Evolutionary conservation across 2,113 vertebrate genomes (phyloP).

Genomic region (Lota lota): DNA sequence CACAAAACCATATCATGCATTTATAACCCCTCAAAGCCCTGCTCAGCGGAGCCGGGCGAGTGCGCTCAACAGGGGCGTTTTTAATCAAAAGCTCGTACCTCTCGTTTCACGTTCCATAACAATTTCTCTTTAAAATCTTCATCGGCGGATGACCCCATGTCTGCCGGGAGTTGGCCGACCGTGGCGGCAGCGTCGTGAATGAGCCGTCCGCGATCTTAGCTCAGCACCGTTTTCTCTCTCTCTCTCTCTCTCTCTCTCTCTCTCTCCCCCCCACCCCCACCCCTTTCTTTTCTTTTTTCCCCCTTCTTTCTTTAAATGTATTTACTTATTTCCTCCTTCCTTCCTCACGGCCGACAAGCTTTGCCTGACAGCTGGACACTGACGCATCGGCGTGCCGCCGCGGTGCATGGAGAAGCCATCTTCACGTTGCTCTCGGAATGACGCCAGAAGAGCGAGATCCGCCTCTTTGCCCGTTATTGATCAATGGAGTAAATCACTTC

Average conservation of each 20-base stretch:
- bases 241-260: too few species aligned
- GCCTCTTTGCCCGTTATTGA: slow-evolving; percentile 48
- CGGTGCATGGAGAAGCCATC: slow-evolving; percentile 44
- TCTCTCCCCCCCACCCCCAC: background rate
- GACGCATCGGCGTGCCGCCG: slow-evolving; percentile 64
- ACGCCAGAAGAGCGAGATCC: slow-evolving; percentile 58
- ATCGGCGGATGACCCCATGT: slow-evolving; percentile 81
- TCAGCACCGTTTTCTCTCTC: background rate
- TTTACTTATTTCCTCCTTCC: slow-evolving; percentile 39
- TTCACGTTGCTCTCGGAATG: slow-evolving; percentile 36
- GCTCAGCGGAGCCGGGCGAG: too few species aligned
- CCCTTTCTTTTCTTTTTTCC: background rate
- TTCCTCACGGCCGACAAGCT: slow-evolving; percentile 29
- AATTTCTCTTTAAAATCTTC: slow-evolving; percentile 86
- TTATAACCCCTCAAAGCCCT: too few species aligned
- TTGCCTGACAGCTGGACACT: slow-evolving; percentile 52
- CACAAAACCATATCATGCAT: too few species aligned
- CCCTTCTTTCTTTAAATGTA: background rate
- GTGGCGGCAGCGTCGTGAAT: slow-evolving; percentile 18
- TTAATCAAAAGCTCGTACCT: slow-evolving; percentile 72
- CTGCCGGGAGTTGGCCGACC: slow-evolving; percentile 17
- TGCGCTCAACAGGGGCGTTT: slow-evolving; percentile 13
- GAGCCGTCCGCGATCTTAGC: slow-evolving; percentile 18
- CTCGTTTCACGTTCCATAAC: slow-evolving; percentile 91
- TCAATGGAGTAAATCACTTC: slow-evolving; percentile 59